phyloP scores from a whole-genome alignment of 2,888 invertebrate genomes.

The Caprella mutica region DNA sequence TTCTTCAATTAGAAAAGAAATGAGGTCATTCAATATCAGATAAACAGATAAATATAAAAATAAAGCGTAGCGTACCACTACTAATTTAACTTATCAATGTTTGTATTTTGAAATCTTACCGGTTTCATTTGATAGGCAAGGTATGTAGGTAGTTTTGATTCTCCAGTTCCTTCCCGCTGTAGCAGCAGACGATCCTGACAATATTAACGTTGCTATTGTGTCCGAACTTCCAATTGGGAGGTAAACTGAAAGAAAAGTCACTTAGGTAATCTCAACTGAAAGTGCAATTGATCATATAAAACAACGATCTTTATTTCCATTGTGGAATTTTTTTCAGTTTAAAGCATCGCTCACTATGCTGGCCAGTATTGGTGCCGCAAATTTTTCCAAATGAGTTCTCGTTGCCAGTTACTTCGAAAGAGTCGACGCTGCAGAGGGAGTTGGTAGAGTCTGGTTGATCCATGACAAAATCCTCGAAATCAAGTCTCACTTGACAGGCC shows the following conservation, averaged over 20 bases:
- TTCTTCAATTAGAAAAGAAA: too few relatives aligned
- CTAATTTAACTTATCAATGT: too few relatives aligned
- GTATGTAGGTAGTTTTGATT: not conserved
- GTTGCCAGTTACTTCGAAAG: conserved; percentile 4
- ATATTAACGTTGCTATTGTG: not conserved
- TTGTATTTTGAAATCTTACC: not conserved
- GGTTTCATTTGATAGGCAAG: conserved; percentile 3
- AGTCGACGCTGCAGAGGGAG: not conserved
- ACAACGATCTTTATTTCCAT: too few relatives aligned
- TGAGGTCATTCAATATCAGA: too few relatives aligned
- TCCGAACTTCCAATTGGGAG: not conserved
- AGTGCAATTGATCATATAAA: too few relatives aligned
- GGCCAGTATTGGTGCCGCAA: not conserved
- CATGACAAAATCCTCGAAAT: not conserved
- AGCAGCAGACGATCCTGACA: not conserved
- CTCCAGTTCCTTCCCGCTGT: not conserved
- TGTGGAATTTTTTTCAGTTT: too few relatives aligned
- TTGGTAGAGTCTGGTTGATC: not conserved
- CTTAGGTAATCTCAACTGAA: too few relatives aligned
- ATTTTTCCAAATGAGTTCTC: conserved; percentile 8
- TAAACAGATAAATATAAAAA: too few relatives aligned
- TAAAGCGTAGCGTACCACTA: too few relatives aligned
- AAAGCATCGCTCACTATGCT: not conserved
- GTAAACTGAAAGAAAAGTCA: not conserved
- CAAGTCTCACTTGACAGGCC: conserved; percentile 5